Conservation (phyloP, 2,797 vertebrate genomes). For the Sebastes aleutianus region DNA sequence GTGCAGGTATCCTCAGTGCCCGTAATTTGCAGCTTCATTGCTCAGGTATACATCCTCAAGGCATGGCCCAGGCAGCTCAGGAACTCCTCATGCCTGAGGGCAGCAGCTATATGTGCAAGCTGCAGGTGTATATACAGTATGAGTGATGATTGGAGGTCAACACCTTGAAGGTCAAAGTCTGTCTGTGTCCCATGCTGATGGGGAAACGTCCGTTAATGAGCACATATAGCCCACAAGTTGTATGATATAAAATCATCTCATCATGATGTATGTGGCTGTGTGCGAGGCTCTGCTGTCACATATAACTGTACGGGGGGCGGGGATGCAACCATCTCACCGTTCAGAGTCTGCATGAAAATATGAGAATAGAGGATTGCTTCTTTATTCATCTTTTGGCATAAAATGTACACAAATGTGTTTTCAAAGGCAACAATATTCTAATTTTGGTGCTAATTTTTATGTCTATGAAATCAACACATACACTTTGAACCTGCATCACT, state of each 20-base stretch:
- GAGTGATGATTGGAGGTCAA: background rate
- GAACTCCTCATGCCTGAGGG: background rate
- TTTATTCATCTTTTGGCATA: background rate
- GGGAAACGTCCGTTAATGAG: background rate
- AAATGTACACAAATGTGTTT: background rate
- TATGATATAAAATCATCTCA: background rate
- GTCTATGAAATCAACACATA: background rate
- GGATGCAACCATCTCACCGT: background rate
- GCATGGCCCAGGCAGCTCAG: conserved; percentile 10
- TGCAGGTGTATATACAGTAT: background rate
- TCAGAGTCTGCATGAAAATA: background rate
- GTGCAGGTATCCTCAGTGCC: conserved; percentile 33
- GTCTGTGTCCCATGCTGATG: background rate
- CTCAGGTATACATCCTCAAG: conserved; percentile 40
- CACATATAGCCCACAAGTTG: background rate
- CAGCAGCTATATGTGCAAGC: background rate
- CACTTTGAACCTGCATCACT: background rate
- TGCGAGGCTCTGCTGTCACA: background rate
- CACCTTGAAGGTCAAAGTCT: conserved; percentile 22
- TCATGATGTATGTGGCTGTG: background rate
- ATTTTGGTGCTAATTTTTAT: background rate
- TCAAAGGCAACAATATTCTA: background rate
- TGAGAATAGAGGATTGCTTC: background rate
- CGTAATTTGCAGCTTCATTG: conserved; percentile 41
- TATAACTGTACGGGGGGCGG: background rate